phyloP scores from a whole-genome alignment of 2,888 invertebrate species.

The Apamea monoglypha region DNA sequence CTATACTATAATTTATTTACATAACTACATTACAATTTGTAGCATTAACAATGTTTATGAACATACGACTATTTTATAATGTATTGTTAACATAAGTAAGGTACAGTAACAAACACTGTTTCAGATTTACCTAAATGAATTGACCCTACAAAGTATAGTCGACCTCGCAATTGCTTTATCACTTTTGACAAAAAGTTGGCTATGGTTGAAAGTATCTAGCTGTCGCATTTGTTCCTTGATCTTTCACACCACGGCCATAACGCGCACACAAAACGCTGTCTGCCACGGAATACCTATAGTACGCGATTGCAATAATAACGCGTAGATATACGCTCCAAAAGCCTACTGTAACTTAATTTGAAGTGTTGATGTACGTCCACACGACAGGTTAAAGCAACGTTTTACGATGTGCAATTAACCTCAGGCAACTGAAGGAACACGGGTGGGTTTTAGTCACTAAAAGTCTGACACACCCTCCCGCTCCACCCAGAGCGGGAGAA shows the following conservation, averaged over 20 bases:
- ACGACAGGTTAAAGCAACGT: neutral
- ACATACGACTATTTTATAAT: neutral
- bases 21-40: conserved; percentile 4
- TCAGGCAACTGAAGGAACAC: no score
- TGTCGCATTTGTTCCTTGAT: neutral
- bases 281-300: neutral
- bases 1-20: conserved; percentile 1
- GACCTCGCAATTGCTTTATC: neutral
- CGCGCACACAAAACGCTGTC: neutral
- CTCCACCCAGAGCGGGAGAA: no score
- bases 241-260: neutral
- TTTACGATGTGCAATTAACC: no score
- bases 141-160: neutral
- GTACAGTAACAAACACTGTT: neutral
- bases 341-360: neutral
- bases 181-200: neutral
- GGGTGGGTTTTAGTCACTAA: no score
- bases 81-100: neutral
- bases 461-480: no score
- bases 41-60: neutral
- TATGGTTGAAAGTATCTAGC: neutral
- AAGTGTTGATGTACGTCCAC: neutral
- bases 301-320: neutral
- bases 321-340: neutral
- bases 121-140: neutral